A percentile compares a stretch with the other conserved stretches of the same genome.
These are phyloP conservation scores for Eciton burchellii DNA, from an alignment of 1,140 invertebrate genomes.

Conservation along the genomic window DNA sequence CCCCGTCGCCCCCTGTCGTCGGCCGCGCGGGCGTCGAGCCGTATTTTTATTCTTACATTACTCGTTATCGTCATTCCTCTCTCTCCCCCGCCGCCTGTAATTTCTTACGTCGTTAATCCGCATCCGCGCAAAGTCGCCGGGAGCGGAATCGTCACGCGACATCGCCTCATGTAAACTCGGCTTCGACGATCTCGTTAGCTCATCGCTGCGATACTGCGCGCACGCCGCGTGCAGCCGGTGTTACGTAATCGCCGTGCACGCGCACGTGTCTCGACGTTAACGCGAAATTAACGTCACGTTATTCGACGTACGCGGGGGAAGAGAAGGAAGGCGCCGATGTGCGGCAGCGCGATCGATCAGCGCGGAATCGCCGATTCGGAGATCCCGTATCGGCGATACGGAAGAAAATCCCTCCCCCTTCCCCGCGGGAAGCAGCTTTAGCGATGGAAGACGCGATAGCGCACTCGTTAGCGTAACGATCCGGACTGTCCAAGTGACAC, in stretches of 20 bases:
- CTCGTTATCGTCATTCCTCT: constrained; percentile 1
- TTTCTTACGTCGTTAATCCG: constrained; percentile 20
- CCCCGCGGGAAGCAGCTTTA: constrained; percentile 35
- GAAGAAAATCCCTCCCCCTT: background rate
- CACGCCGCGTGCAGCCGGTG: too few species aligned
- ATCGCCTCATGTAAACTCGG: too few species aligned
- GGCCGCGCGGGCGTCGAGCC: background rate
- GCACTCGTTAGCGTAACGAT: constrained; percentile 73
- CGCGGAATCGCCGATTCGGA: too few species aligned
- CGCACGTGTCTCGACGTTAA: too few species aligned
- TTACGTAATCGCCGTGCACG: too few species aligned
- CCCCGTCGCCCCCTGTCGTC: constrained; percentile 1
- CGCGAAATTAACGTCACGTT: too few species aligned
- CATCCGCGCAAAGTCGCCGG: background rate
- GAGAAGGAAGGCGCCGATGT: too few species aligned
- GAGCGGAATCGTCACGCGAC: background rate
- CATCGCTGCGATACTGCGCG: too few species aligned
- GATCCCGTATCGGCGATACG: too few species aligned
- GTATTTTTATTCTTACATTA: constrained; percentile 23
- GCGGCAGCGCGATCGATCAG: too few species aligned
- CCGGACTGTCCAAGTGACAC: constrained; percentile 52
- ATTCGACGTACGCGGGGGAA: too few species aligned
- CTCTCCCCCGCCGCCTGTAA: background rate
- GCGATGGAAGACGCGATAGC: constrained; percentile 61
- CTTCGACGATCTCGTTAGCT: too few species aligned